phyloP scores from a whole-genome alignment of 2,797 vertebrate genomes.

The Setipinna tenuifilis region DNA sequence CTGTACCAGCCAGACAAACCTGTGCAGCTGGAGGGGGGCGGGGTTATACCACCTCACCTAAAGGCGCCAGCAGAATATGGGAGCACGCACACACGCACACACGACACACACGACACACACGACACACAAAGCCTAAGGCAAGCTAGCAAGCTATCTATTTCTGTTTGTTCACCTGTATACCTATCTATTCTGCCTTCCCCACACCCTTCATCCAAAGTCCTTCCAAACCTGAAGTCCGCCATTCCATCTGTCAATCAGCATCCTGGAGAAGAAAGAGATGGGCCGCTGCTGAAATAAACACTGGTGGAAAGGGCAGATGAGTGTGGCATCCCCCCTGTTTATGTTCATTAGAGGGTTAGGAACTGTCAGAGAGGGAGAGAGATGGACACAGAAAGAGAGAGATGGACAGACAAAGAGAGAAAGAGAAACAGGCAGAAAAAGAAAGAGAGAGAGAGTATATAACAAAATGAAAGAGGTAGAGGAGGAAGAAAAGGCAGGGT shows the following conservation, averaged over 20 bases:
- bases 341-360: background rate
- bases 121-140: background rate
- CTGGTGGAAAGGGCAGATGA: background rate
- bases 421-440: background rate
- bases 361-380: conserved; percentile 39
- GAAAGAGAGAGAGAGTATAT: background rate
- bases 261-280: background rate
- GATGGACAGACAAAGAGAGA: conserved; percentile 41
- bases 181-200: background rate
- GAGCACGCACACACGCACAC: too few relatives aligned
- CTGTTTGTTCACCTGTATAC: background rate
- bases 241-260: background rate
- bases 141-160: background rate
- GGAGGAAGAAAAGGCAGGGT: conserved; percentile 45
- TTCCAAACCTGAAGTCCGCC: background rate
- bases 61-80: background rate
- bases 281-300: background rate
- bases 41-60: background rate
- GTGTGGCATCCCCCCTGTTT: background rate
- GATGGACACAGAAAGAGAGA: background rate
- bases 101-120: too few relatives aligned
- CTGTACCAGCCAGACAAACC: background rate
- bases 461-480: conserved; percentile 29
- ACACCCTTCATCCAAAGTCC: background rate
- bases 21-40: background rate